Conservation (phyloP, 2,888 invertebrate species). For the Melanchra persicariae region DNA sequence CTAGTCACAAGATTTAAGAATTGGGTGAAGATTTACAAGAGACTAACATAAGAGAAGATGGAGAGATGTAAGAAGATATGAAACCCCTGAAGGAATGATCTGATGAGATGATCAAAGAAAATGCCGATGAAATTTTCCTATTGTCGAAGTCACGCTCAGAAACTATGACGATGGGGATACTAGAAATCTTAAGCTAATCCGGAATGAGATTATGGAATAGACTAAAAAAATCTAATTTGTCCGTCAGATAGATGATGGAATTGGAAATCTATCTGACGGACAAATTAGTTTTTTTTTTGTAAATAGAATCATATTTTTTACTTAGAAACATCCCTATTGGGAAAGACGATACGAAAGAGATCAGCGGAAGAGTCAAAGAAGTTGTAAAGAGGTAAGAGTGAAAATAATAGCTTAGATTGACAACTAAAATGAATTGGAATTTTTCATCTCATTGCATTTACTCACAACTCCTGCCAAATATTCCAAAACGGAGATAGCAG, state of each 20-base stretch:
- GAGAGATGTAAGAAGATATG: background rate
- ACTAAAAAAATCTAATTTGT: too few species aligned
- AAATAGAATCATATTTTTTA: too few species aligned
- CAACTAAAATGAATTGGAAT: background rate
- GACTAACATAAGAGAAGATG: background rate
- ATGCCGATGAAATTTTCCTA: conserved; percentile 2
- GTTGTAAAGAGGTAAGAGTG: background rate
- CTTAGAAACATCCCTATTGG: too few species aligned
- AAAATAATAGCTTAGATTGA: background rate
- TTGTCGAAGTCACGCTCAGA: background rate
- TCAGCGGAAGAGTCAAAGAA: background rate
- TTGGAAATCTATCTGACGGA: too few species aligned
- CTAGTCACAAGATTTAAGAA: background rate
- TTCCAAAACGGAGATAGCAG: conserved; percentile 57
- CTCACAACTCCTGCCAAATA: conserved; percentile 15
- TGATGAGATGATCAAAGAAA: background rate
- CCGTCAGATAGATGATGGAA: too few species aligned
- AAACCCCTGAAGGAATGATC: too few species aligned
- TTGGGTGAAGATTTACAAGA: background rate
- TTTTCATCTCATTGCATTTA: background rate
- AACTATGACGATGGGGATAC: background rate
- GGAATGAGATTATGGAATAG: background rate
- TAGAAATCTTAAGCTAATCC: background rate
- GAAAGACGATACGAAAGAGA: background rate
- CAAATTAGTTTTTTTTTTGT: too few species aligned